These are phyloP conservation scores for Acanthosepion pharaonis DNA, from an alignment of 2,888 invertebrate genomes.

Conservation along the genomic window DNA sequence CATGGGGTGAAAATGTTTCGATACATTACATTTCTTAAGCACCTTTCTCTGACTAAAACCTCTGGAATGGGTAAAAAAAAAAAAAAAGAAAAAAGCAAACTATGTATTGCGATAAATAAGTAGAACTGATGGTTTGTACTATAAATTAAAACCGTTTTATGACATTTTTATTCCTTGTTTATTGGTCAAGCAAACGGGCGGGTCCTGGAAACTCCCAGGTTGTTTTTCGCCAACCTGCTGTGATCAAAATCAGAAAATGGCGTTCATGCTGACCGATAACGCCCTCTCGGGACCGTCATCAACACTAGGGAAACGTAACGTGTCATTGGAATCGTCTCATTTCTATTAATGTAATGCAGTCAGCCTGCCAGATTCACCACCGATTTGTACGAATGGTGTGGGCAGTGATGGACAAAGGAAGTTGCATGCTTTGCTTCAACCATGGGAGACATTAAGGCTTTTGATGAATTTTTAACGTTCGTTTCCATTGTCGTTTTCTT, in stretches of 20 bases:
- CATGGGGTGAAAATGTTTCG: too few relatives aligned
- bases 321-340: background rate
- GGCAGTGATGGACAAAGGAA: background rate
- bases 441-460: background rate
- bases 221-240: background rate
- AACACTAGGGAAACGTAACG: background rate
- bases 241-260: constrained; percentile 8
- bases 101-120: background rate
- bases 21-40: too few relatives aligned
- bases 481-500: background rate
- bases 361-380: background rate
- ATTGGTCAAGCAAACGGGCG: background rate
- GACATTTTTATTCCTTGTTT: background rate
- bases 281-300: background rate
- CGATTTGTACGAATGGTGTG: background rate
- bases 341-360: constrained; percentile 21
- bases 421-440: background rate
- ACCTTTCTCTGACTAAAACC: too few relatives aligned
- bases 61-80: background rate
- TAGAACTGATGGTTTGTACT: background rate
- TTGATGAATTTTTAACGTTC: background rate
- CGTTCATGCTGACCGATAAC: background rate
- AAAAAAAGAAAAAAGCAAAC: background rate
- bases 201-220: background rate
- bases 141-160: background rate